These are phyloP conservation scores for Drosophila emarginata DNA, from an alignment of 2,888 invertebrate genomes.

Conservation along the genomic window DNA sequence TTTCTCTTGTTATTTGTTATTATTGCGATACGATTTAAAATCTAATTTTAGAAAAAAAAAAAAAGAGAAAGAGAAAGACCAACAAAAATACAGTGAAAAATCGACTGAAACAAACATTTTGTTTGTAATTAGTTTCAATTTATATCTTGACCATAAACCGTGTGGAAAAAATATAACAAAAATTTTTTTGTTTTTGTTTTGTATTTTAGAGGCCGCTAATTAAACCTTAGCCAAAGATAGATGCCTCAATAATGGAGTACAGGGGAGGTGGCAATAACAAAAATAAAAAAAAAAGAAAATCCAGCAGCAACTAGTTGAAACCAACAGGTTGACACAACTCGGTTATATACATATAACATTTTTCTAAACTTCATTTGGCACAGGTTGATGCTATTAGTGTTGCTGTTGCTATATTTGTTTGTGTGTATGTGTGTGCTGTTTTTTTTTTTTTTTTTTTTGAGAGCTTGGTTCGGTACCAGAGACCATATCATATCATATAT, in stretches of 20 bases:
- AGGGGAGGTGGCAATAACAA: too few relatives aligned
- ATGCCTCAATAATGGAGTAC: background rate
- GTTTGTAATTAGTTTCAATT: conserved; percentile 24
- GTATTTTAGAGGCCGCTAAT: conserved; percentile 15
- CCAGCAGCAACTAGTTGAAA: conserved; percentile 37
- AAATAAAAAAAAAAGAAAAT: conserved; percentile 42
- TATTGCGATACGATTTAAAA: background rate
- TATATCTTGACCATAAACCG: conserved; percentile 9
- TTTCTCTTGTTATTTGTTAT: conserved; percentile 11
- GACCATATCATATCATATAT: conserved; percentile 21
- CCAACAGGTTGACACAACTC: conserved; percentile 11
- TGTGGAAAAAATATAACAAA: conserved; percentile 6
- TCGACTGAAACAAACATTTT: conserved; percentile 13
- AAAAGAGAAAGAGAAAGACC: background rate
- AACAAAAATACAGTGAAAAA: background rate
- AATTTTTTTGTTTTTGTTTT: conserved; percentile 17
- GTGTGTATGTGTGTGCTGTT: too few relatives aligned
- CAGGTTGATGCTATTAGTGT: conserved; percentile 14
- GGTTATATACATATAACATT: conserved; percentile 1
- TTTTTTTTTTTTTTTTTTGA: conserved; percentile 43
- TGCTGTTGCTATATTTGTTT: background rate
- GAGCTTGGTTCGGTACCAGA: conserved; percentile 25
- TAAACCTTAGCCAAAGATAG: conserved; percentile 5
- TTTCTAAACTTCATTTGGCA: conserved; percentile 9
- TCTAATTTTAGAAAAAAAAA: conserved; percentile 14